phyloP scores from a whole-genome alignment of 2,797 vertebrate genomes.

The Chiroxiphia lanceolata region DNA sequence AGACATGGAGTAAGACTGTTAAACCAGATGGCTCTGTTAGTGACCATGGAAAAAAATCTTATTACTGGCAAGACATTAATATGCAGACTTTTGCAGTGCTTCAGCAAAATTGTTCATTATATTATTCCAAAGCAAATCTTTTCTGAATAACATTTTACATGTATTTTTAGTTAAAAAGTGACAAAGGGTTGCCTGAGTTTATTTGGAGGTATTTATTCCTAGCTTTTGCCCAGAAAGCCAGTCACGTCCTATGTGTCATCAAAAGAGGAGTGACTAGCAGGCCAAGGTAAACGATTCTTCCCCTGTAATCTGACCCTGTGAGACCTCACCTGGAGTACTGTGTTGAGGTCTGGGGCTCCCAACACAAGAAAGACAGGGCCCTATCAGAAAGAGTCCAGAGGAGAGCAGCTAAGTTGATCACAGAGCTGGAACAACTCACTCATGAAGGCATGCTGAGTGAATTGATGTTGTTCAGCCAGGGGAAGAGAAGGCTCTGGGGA shows the following conservation, averaged over 20 bases:
- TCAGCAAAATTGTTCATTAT: neutral
- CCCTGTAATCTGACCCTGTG: neutral
- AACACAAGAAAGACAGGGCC: neutral
- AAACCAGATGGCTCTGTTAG: slow-evolving; percentile 24
- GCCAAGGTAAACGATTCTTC: neutral
- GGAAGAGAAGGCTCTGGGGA: neutral
- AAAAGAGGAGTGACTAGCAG: neutral
- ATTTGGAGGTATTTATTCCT: neutral
- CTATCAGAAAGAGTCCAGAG: neutral
- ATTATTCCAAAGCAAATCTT: neutral
- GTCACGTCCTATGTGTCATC: no score
- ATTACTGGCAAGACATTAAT: neutral
- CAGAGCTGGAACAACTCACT: neutral
- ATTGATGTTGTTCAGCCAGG: neutral
- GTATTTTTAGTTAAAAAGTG: neutral
- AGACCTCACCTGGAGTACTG: neutral
- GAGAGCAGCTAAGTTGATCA: neutral
- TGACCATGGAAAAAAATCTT: slow-evolving; percentile 8
- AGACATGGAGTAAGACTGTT: neutral
- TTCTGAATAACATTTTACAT: neutral
- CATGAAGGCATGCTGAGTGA: neutral
- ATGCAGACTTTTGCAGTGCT: neutral
- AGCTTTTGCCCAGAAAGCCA: neutral
- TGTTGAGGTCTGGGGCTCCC: neutral
- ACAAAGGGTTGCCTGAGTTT: neutral